Base-by-base conservation (phyloP, 2,113 vertebrate species). In the Glaucomys volans region DNA sequence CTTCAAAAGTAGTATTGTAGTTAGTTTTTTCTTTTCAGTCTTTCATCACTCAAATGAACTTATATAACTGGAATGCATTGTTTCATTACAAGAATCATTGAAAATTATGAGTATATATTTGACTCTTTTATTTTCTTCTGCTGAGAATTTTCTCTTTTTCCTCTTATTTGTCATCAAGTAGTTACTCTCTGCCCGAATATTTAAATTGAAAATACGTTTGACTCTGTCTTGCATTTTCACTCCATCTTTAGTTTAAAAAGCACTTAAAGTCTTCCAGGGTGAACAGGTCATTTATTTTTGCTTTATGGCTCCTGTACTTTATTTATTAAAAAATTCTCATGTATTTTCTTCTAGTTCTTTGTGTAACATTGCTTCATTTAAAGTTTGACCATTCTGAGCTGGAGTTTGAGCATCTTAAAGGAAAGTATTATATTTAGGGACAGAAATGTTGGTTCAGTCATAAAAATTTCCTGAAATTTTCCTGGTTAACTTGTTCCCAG, bases 381-480 rank as follows among this genome's bases (percentile, higher is more conserved):
- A 4, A 76, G 37, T 76, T 76, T 8, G 42, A 5, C 71, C 47
- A 52, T 87, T 92, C 20, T 64, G 28, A 81, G 17, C 35, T 76
- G 30, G 24, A 12, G 74, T 87, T 87, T 89, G 69, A 66, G 17
- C 50, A 82, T 71, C 42, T 59, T 57, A 91, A 91, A 84, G 54
- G 83, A 77, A 89, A 40, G 40, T 1, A 17, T 1, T 40, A 30
- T 71, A 71, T 90, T 69, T 44, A 47, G 24, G 28, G 57, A 62
- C 62, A 8, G 28, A 28, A 59, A 4, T 40, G 2, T 77, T 32
- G 86, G 28, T 47, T 22, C 18, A 54, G 35, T 89, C 37, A 77
- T 13, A 81, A 89, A 89, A 95, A 76, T 67, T 81, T 42, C 18
- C 79, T 24, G 18, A 89, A 91, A 89, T 71, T 84, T 64, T 94